Conservation (phyloP, 2,888 invertebrate genomes). For the Parapristionchus giblindavisi region DNA sequence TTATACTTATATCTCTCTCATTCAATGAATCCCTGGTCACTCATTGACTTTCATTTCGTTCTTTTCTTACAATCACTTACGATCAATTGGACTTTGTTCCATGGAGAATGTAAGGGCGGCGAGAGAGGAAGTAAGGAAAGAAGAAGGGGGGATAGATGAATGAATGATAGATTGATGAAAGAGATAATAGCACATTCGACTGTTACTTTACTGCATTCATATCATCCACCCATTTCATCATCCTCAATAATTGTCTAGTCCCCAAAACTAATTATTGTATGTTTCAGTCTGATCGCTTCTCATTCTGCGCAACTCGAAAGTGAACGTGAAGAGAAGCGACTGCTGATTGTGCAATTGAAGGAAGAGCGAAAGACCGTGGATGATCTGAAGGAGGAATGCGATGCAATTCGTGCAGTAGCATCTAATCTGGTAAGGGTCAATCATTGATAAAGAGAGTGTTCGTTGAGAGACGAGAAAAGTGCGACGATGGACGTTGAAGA, state of each 20-base stretch:
- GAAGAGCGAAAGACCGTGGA: constrained; percentile 18
- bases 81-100: constrained; percentile 35
- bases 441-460: background rate
- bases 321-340: constrained; percentile 38
- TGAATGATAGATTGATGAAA: no score
- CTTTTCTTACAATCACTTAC: background rate
- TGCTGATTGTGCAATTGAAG: constrained; percentile 27
- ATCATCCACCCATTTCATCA: constrained; percentile 26
- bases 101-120: constrained; percentile 9
- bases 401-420: constrained; percentile 37
- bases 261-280: background rate
- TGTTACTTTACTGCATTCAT: no score
- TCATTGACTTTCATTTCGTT: background rate
- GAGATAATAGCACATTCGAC: no score
- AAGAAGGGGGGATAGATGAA: background rate
- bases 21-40: background rate
- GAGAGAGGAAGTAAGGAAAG: no score
- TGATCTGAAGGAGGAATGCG: constrained; percentile 28
- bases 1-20: background rate
- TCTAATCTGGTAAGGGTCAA: constrained; percentile 24
- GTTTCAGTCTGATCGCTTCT: constrained; percentile 9
- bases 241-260: background rate
- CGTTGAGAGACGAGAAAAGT: constrained; percentile 6
- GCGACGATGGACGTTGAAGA: constrained; percentile 20
- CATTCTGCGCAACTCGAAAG: constrained; percentile 39